A percentile compares a stretch with the other conserved stretches of the same genome.
Evolutionary conservation across 1,140 invertebrate genomes (phyloP).

Genomic region (Augochlora pura): DNA sequence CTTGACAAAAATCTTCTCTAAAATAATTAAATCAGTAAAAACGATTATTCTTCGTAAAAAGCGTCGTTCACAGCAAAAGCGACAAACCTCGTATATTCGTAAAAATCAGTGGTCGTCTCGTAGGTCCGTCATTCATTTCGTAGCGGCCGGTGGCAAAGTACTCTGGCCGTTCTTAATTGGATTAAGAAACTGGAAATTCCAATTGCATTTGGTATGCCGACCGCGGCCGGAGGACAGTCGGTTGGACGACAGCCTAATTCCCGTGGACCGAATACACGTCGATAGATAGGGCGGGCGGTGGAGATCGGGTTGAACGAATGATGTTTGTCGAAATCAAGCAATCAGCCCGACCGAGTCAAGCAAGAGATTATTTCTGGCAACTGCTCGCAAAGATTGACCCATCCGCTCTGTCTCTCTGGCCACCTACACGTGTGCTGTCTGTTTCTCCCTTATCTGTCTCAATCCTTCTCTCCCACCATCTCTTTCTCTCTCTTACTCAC

Average conservation of each 20-base stretch:
- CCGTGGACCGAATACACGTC: slow-evolving; percentile 46
- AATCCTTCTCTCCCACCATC: background rate
- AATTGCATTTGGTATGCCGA: slow-evolving; percentile 62
- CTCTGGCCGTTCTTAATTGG: slow-evolving; percentile 56
- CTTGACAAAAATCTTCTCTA: too few relatives aligned
- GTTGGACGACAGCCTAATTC: slow-evolving; percentile 69
- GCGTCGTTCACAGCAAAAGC: too few relatives aligned
- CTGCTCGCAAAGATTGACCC: slow-evolving; percentile 64
- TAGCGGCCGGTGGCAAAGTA: slow-evolving; percentile 8
- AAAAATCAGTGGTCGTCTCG: too few relatives aligned
- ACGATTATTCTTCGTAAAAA: too few relatives aligned
- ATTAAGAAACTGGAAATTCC: slow-evolving; percentile 62
- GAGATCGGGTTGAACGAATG: slow-evolving; percentile 49
- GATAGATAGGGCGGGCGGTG: slow-evolving; percentile 38
- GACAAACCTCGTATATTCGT: too few relatives aligned
- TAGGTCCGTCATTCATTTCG: background rate
- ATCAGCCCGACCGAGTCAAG: slow-evolving; percentile 57
- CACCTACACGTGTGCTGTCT: background rate
- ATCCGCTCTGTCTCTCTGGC: slow-evolving; percentile 17
- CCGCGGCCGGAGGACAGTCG: slow-evolving; percentile 42
- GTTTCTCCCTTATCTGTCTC: background rate
- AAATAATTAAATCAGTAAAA: too few relatives aligned
- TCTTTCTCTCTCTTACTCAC: background rate
- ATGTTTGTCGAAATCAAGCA: slow-evolving; percentile 74
- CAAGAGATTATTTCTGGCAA: slow-evolving; percentile 68